A percentile compares a stretch with the other conserved stretches of the same genome.
Evolutionary conservation across 2,113 vertebrate species (phyloP).

Genomic region (Sterna hirundo): DNA sequence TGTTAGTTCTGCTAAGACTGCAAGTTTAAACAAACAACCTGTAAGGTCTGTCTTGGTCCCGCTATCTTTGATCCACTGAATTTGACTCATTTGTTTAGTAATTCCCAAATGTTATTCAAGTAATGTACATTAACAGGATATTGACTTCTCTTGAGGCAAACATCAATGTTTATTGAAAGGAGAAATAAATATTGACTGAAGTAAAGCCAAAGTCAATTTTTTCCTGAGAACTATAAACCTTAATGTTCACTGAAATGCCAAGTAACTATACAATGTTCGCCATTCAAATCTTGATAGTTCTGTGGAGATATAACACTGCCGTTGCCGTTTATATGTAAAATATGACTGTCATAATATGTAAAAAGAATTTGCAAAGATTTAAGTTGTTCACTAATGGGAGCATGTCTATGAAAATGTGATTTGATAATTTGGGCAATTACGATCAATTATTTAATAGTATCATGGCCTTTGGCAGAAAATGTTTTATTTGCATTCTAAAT

Average conservation of each 20-base stretch:
- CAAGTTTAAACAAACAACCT: neutral
- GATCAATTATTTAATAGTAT: neutral
- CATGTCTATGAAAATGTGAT: neutral
- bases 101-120: constrained; percentile 47
- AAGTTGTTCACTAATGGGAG: neutral
- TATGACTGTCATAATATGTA: neutral
- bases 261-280: neutral
- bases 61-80: constrained; percentile 16
- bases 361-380: neutral
- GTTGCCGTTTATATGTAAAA: neutral
- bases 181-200: constrained; percentile 59
- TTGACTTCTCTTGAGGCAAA: constrained; percentile 60
- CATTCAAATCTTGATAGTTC: neutral
- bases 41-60: neutral
- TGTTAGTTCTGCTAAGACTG: neutral
- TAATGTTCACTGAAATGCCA: constrained; percentile 27
- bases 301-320: neutral
- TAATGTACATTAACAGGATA: constrained; percentile 56
- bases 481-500: neutral
- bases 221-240: constrained; percentile 27
- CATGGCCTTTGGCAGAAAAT: neutral
- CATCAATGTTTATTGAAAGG: constrained; percentile 56
- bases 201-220: constrained; percentile 52
- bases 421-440: neutral
- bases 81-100: constrained; percentile 49